Percentiles rank a stretch among this genome's conserved stretches.
Conservation (phyloP, 1,140 invertebrate genomes). For the Leguminivora glycinivorella region DNA sequence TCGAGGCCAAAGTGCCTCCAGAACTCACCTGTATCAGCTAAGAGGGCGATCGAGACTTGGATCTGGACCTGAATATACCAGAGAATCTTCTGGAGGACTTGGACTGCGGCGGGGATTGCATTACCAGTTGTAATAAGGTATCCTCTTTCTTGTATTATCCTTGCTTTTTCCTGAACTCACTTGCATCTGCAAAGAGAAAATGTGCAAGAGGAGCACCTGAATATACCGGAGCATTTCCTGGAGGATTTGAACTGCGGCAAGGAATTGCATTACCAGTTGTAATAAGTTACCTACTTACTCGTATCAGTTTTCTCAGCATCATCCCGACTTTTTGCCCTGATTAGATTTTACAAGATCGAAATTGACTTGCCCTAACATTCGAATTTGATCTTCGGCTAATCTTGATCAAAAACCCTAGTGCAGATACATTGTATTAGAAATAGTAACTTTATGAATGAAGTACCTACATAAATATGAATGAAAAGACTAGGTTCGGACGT, state of each 20-base stretch:
- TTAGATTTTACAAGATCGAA: no score
- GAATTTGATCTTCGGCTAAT: no score
- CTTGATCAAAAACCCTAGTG: no score
- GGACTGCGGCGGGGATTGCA: conserved; percentile 91
- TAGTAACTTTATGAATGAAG: not conserved
- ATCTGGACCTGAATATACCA: conserved; percentile 82
- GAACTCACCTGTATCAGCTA: conserved; percentile 93
- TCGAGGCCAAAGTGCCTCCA: conserved; percentile 79
- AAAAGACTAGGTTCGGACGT: not conserved
- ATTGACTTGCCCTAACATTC: no score
- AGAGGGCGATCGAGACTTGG: conserved; percentile 91
- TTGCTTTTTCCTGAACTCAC: no score
- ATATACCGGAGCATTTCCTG: conserved; percentile 46
- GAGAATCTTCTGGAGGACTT: conserved; percentile 90
- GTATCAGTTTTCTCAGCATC: no score
- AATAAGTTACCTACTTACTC: no score
- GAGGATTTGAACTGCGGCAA: conserved; percentile 90
- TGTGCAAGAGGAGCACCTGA: conserved; percentile 84
- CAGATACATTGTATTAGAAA: not conserved
- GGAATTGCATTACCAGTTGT: conserved; percentile 93
- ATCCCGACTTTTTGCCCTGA: no score
- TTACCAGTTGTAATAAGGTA: conserved; percentile 93
- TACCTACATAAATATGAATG: not conserved
- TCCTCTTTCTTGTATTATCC: no score
- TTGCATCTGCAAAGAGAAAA: conserved; percentile 93